A percentile compares a stretch with the other conserved stretches of the same genome.
These are phyloP conservation scores for Galaxias olidus DNA, from an alignment of 2,797 vertebrate species.

Conservation along the genomic window DNA sequence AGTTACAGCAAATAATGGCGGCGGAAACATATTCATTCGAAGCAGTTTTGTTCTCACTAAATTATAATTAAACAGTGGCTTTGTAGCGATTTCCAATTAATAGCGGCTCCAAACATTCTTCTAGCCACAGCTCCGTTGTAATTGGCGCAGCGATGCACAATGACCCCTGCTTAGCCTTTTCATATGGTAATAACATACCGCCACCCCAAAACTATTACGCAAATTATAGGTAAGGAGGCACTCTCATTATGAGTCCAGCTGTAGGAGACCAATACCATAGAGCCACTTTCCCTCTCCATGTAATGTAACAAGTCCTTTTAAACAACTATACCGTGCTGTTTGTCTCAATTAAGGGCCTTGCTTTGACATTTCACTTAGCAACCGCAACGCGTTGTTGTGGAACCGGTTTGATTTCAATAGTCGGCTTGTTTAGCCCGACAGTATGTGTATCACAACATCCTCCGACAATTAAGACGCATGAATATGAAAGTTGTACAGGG, in stretches of 20 bases:
- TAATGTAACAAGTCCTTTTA: conserved; percentile 54
- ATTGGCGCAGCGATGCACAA: conserved; percentile 75
- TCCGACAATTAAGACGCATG: too few species aligned
- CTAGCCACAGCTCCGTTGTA: conserved; percentile 73
- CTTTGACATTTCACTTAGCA: conserved; percentile 52
- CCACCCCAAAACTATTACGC: conserved; percentile 81
- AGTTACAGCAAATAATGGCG: conserved; percentile 71
- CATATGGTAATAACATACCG: conserved; percentile 83
- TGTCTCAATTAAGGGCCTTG: conserved; percentile 54
- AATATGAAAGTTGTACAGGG: too few species aligned
- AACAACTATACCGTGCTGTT: conserved; percentile 54
- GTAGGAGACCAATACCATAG: conserved; percentile 71
- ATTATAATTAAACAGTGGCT: conserved; percentile 82
- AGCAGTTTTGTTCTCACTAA: conserved; percentile 74
- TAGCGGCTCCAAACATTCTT: conserved; percentile 81
- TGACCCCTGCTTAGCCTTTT: conserved; percentile 82
- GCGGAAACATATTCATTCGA: conserved; percentile 75
- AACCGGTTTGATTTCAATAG: neutral
- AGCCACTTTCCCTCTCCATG: conserved; percentile 48
- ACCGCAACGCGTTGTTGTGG: conserved; percentile 18
- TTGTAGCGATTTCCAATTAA: conserved; percentile 82
- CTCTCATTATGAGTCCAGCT: conserved; percentile 80
- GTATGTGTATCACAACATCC: too few species aligned
- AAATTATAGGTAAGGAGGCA: conserved; percentile 81
- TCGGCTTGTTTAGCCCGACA: too few species aligned